A percentile compares a stretch with the other conserved stretches of the same genome.
Evolutionary conservation across 2,113 vertebrate species (phyloP).

Genomic region (Myotis lucifugus): DNA sequence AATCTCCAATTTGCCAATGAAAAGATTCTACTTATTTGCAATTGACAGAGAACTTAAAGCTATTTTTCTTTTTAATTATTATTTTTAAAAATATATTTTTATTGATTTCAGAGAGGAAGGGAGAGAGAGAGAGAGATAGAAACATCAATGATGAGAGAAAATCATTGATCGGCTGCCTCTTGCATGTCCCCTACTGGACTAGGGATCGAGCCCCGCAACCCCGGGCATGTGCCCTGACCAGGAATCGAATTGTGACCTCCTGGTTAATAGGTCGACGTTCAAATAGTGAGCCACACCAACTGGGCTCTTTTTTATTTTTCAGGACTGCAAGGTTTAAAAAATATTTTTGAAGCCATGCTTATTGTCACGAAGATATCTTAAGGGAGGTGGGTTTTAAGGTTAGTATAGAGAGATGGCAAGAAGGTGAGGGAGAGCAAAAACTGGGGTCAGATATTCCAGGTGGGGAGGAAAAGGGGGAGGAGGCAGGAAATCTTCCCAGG

Average conservation of each 20-base stretch:
- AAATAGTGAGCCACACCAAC: too few relatives aligned
- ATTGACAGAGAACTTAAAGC: not conserved
- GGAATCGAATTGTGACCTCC: too few relatives aligned
- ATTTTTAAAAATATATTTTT: too few relatives aligned
- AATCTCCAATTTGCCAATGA: not conserved
- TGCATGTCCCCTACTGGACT: too few relatives aligned
- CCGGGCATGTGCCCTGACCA: too few relatives aligned
- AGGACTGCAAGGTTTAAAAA: not conserved
- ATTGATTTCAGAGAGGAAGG: too few relatives aligned
- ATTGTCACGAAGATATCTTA: not conserved
- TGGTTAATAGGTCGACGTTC: too few relatives aligned
- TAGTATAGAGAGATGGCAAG: not conserved
- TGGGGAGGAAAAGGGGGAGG: not conserved
- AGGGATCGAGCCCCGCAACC: too few relatives aligned
- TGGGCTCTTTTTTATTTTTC: not conserved
- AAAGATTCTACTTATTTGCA: not conserved
- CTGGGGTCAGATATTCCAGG: not conserved
- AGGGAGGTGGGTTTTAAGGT: not conserved
- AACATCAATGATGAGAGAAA: too few relatives aligned
- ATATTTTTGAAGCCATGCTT: not conserved
- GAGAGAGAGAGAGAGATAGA: too few relatives aligned
- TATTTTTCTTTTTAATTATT: not conserved
- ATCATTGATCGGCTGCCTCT: too few relatives aligned
- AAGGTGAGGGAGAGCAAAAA: not conserved
- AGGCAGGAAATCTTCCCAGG: not conserved